phyloP scores from a whole-genome alignment of 2,888 invertebrate genomes.

The Eueremaeus valkanovi region DNA sequence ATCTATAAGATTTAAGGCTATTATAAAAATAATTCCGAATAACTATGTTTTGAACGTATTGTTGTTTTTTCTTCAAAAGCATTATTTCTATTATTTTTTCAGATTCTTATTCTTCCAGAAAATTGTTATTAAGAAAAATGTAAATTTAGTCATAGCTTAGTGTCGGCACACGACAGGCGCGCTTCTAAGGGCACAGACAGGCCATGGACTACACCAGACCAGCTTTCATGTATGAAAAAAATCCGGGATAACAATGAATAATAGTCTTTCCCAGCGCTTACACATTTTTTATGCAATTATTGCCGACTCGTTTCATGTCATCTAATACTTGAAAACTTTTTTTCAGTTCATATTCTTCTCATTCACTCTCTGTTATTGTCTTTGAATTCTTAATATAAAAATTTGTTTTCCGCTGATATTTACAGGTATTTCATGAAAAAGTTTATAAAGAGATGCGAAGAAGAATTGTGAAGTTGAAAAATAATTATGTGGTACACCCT shows the following conservation, averaged over 20 bases:
- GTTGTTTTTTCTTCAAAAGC: not conserved
- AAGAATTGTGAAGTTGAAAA: not conserved
- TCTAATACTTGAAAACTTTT: slow-evolving; percentile 1
- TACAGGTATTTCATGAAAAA: not conserved
- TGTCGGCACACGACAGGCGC: slow-evolving; percentile 20
- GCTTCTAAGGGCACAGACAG: not conserved
- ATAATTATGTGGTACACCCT: not conserved
- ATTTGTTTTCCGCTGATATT: not conserved
- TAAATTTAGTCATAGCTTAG: not conserved
- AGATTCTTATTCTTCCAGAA: not conserved
- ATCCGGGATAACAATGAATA: slow-evolving; percentile 13
- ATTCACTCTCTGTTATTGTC: not conserved
- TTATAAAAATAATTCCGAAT: too few species aligned
- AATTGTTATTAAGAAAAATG: not conserved
- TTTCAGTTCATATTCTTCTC: not conserved
- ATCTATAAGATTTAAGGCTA: too few species aligned
- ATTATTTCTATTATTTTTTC: slow-evolving; percentile 10
- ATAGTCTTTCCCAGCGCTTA: not conserved
- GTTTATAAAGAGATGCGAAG: not conserved
- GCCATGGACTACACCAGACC: not conserved
- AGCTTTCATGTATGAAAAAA: not conserved
- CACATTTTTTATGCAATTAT: too few species aligned
- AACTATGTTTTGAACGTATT: not conserved
- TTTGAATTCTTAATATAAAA: not conserved
- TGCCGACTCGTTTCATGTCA: not conserved